Evolutionary conservation across 2,888 invertebrate species (phyloP).

Genomic region (Drosophila meridionalis): DNA sequence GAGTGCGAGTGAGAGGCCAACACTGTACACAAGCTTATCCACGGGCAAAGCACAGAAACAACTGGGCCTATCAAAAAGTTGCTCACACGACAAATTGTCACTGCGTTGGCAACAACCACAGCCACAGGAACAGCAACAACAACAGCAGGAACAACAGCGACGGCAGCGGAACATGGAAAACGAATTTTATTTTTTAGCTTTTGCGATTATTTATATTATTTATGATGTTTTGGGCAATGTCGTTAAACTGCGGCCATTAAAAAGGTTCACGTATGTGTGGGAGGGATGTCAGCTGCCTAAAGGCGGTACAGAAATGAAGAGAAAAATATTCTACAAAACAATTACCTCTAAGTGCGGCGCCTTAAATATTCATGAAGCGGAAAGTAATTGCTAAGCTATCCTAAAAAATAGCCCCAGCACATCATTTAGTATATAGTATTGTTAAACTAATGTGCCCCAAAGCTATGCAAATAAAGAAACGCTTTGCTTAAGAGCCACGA

Average conservation of each 20-base stretch:
- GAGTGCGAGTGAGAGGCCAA: conserved; percentile 6
- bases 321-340: conserved; percentile 55
- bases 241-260: conserved; percentile 69
- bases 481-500: not conserved
- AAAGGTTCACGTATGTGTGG: conserved; percentile 39
- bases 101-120: conserved; percentile 22
- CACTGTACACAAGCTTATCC: conserved; percentile 53
- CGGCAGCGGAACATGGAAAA: conserved; percentile 28
- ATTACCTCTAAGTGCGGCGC: conserved; percentile 67
- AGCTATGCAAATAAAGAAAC: not conserved
- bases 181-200: conserved; percentile 64
- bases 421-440: not conserved
- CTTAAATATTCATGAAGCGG: conserved; percentile 68
- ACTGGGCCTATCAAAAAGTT: conserved; percentile 70
- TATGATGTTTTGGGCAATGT: conserved; percentile 64
- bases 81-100: conserved; percentile 73
- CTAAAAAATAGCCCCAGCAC: not conserved
- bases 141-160: not conserved
- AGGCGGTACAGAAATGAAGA: conserved; percentile 17
- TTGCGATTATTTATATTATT: conserved; percentile 75
- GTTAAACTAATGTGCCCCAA: not conserved
- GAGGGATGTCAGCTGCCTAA: conserved; percentile 57
- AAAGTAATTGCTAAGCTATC: conserved; percentile 26
- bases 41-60: conserved; percentile 31
- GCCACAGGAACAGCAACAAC: not conserved